Evolutionary conservation across 2,797 vertebrate genomes (phyloP).

Genomic region (Arctocebus calabarensis): DNA sequence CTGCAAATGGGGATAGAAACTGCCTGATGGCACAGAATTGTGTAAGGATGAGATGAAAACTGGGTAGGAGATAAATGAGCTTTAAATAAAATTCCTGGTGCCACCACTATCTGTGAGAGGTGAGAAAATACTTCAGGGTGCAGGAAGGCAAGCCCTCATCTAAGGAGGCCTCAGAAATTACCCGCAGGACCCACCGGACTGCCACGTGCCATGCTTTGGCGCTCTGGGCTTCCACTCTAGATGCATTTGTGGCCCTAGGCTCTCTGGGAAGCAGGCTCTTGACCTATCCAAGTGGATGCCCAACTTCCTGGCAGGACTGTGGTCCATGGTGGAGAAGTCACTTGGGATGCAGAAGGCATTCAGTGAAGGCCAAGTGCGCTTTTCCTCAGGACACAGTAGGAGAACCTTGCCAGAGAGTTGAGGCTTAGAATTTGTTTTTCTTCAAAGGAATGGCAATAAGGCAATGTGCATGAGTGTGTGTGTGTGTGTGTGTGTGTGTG

Average conservation of each 20-base stretch:
- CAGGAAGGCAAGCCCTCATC: background rate
- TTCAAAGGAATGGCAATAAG: slow-evolving; percentile 12
- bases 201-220: rapidly evolving
- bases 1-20: background rate
- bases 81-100: background rate
- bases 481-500: background rate
- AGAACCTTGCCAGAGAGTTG: background rate
- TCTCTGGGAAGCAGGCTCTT: background rate
- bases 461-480: background rate
- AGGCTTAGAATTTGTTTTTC: background rate
- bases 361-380: background rate
- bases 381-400: background rate
- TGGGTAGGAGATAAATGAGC: background rate
- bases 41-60: background rate
- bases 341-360: background rate
- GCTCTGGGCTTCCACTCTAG: background rate
- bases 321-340: no score
- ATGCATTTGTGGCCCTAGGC: background rate
- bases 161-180: background rate
- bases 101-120: background rate
- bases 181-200: background rate
- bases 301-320: background rate
- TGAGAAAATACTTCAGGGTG: no score
- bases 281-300: no score
- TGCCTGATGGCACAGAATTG: background rate